Evolutionary conservation across 2,797 vertebrate species (phyloP).

Genomic region (Phoeniculus purpureus): DNA sequence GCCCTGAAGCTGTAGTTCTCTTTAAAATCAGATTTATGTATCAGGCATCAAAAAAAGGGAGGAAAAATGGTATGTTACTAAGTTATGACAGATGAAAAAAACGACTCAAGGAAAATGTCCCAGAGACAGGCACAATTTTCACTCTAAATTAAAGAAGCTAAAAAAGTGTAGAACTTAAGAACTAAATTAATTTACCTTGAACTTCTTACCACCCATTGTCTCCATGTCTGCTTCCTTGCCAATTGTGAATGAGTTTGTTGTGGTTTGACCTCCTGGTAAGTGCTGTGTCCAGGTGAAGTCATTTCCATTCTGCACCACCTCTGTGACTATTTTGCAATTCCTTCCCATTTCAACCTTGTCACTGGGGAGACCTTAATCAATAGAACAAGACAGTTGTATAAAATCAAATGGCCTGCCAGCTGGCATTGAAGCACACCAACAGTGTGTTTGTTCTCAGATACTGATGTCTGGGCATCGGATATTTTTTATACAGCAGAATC

Average conservation of each 20-base stretch:
- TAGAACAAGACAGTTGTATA: neutral
- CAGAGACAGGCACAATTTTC: neutral
- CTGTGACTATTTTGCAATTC: slow-evolving; percentile 87
- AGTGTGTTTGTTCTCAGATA: neutral
- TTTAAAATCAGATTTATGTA: neutral
- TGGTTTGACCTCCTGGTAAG: slow-evolving; percentile 81
- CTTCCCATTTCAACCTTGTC: slow-evolving; percentile 84
- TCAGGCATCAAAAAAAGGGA: neutral
- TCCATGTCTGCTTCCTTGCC: slow-evolving; percentile 87
- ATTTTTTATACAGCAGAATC: neutral
- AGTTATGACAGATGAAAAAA: neutral
- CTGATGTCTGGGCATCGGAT: neutral
- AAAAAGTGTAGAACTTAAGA: neutral
- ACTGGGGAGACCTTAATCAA: slow-evolving; percentile 82
- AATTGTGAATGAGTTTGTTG: slow-evolving; percentile 84
- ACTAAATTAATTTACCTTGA: slow-evolving; percentile 80
- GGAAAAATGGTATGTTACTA: neutral
- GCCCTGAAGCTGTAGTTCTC: neutral
- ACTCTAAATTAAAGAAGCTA: neutral
- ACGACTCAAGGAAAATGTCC: neutral
- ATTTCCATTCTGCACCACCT: slow-evolving; percentile 86
- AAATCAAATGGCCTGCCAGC: neutral
- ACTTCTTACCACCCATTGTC: slow-evolving; percentile 83
- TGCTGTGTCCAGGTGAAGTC: slow-evolving; percentile 85
- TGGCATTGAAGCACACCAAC: neutral